Base-by-base conservation (phyloP, 1,140 invertebrate species). In the Euwallacea fornicatus region DNA sequence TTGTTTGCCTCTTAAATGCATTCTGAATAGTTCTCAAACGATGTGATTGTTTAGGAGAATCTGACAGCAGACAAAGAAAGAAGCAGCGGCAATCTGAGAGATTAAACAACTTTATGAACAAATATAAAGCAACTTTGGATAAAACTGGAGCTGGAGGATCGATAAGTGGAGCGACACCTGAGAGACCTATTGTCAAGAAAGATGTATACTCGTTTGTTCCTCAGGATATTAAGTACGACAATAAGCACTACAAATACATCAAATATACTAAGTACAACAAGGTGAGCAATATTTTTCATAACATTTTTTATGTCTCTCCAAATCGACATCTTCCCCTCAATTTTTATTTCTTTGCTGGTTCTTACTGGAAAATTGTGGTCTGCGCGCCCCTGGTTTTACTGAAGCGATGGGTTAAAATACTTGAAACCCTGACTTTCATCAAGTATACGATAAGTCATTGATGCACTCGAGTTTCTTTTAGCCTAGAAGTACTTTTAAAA, bases 211-310 rank as follows among this genome's bases (percentile, higher is more conserved):
- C 88, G 42, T 88, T 90, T 77, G 90, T 89, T 7, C 89, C 89
- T 7, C 88, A 90, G 76, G 90, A 92, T 79, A 91, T 91, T 80
- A 91, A 90, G 79, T 91, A 90, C 76, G 89, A 91, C 75, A 91
- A 91, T 84, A 91, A 91, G 81, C 90, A 91, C 81, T 91, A 91
- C 81, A 91, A 91, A 76, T 91, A 91, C 78, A 88, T 91, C 74
- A 91, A 91, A 80, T 92, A 91, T 78, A 89, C 88, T 16, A 90
- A 90, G 77, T 88, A 87, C 74, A 85, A 85, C 76, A 91, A 91
- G 84, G 88, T 88, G 78, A 83, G 13, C 13, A 6, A 50, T 50
- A 50, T 13, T 50, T 50, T 10, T 10, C 13, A 50, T 11, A 6
- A 10, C 46, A n/a, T 50, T 50, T 50, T 11, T 50, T 50, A 13